These are phyloP conservation scores for Lamellibrachia columna DNA, from an alignment of 2,888 invertebrate species.

Conservation along the genomic window DNA sequence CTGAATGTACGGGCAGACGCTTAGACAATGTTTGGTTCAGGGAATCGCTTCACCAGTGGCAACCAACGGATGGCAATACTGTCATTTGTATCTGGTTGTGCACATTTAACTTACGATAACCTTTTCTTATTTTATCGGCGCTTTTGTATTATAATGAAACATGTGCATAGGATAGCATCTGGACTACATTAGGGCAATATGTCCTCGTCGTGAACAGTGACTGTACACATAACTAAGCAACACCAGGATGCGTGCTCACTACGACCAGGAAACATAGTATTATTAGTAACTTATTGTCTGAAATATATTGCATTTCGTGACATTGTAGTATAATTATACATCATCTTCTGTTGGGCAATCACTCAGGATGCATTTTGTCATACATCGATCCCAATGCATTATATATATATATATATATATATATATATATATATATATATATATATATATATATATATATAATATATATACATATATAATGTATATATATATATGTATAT, in stretches of 20 bases:
- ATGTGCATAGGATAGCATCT: neutral
- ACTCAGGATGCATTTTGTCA: neutral
- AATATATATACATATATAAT: no score
- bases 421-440: no score
- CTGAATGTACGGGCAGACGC: neutral
- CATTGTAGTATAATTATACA: neutral
- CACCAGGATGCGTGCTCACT: neutral
- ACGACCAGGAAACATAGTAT: neutral
- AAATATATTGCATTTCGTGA: neutral
- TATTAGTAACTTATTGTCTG: neutral
- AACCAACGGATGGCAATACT: neutral
- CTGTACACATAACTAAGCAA: neutral
- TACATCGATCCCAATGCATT: neutral
- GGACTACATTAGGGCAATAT: neutral
- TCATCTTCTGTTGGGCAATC: neutral
- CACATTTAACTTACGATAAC: neutral
- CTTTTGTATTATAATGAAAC: neutral
- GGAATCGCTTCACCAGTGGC: neutral
- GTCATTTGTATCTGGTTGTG: neutral
- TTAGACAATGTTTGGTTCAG: neutral
- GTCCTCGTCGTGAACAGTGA: neutral
- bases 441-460: no score
- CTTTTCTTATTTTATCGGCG: neutral
- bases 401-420: neutral
- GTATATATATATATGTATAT: neutral